Evolutionary conservation across 2,797 vertebrate genomes (phyloP).

Genomic region (Nannoperca obscura): DNA sequence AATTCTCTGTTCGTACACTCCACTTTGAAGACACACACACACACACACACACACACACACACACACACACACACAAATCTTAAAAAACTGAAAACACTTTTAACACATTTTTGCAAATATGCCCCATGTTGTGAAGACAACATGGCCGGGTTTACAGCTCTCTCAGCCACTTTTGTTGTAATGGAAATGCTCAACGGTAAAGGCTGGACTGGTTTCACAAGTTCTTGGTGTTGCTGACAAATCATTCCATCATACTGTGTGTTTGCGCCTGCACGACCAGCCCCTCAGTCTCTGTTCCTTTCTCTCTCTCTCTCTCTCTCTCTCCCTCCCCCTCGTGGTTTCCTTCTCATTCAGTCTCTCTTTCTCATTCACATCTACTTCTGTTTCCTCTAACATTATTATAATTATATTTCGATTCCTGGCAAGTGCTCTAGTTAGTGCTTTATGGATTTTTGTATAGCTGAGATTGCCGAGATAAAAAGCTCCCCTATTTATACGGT

Average conservation of each 20-base stretch:
- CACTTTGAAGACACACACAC: too few relatives aligned
- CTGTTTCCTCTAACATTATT: background rate
- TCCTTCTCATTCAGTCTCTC: background rate
- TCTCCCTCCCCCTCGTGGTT: background rate
- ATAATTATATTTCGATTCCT: background rate
- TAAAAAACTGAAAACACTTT: background rate
- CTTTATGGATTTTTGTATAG: constrained; percentile 38
- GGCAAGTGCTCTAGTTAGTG: background rate
- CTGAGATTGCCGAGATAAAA: constrained; percentile 3
- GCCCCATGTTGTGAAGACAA: background rate
- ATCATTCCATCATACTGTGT: constrained; percentile 53
- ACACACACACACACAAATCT: background rate
- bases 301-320: background rate
- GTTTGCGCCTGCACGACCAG: constrained; percentile 26
- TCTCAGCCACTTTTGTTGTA: constrained; percentile 57
- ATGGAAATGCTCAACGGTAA: constrained; percentile 66
- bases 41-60: background rate
- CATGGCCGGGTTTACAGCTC: constrained; percentile 9
- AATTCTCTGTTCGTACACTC: constrained; percentile 1
- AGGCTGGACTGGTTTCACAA: constrained; percentile 68
- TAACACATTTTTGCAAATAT: constrained; percentile 33
- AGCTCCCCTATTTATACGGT: constrained; percentile 6
- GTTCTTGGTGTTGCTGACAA: constrained; percentile 71
- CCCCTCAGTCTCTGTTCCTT: constrained; percentile 10
- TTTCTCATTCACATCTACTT: background rate